A percentile compares a stretch with the other conserved stretches of the same genome.
Conservation (phyloP, 2,888 invertebrate genomes). For the Tolmerus cingulatus region DNA sequence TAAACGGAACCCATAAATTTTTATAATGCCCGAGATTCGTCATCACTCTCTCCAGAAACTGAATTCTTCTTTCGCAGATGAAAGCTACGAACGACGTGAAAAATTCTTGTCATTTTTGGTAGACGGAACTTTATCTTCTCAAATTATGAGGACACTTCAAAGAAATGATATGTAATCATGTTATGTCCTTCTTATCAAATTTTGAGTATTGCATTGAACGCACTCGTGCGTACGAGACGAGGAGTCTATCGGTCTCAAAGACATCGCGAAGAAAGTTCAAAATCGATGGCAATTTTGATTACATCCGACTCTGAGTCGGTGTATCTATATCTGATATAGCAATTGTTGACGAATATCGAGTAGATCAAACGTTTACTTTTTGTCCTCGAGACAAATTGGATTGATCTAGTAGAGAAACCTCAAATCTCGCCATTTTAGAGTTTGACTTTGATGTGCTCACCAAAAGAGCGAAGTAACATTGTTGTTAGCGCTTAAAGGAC, state of each 20-base stretch:
- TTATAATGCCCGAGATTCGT: conserved; percentile 34
- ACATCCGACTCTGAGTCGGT: not conserved
- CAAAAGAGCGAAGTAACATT: not conserved
- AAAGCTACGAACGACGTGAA: conserved; percentile 22
- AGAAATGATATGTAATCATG: conserved; percentile 23
- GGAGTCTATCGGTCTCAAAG: not conserved
- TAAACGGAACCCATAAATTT: conserved; percentile 42
- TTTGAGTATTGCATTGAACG: not conserved
- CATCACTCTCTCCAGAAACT: not conserved
- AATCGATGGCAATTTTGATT: conserved; percentile 23
- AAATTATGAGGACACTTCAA: conserved; percentile 21
- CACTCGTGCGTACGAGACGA: not conserved
- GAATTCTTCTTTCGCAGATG: not conserved
- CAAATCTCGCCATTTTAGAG: not conserved
- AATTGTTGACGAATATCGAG: not conserved
- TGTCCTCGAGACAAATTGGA: not conserved
- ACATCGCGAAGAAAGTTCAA: not conserved
- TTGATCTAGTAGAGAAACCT: not conserved
- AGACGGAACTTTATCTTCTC: not conserved
- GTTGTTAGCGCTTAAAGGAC: not conserved
- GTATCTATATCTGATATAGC: conserved; percentile 1
- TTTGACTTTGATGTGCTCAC: not conserved
- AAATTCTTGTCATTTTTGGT: not conserved
- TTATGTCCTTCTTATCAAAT: not conserved
- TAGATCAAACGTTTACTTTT: not conserved